These are phyloP conservation scores for Gerris lacustris DNA, from an alignment of 2,888 invertebrate genomes.

Conservation along the genomic window DNA sequence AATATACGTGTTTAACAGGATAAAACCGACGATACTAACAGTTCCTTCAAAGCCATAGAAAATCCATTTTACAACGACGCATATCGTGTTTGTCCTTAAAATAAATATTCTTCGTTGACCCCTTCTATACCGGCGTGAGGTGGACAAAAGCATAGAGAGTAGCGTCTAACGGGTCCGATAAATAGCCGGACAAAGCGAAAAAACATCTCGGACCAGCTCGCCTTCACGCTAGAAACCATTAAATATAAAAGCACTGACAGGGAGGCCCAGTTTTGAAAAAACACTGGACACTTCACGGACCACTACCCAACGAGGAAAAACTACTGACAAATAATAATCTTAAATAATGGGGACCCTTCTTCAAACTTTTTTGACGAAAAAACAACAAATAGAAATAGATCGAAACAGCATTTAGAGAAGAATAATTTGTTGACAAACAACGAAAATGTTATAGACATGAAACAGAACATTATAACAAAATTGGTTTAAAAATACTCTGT, in stretches of 20 bases:
- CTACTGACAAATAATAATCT: not conserved
- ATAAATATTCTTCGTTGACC: not conserved
- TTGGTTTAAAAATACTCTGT: too few relatives aligned
- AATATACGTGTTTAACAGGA: too few relatives aligned
- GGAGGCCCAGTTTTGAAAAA: not conserved
- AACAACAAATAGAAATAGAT: not conserved
- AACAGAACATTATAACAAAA: not conserved
- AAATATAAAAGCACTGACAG: not conserved
- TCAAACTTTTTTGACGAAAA: not conserved
- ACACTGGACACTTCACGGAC: not conserved
- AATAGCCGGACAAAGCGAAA: not conserved
- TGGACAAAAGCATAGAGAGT: not conserved
- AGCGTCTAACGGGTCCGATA: not conserved
- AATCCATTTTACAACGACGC: too few relatives aligned
- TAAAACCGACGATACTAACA: too few relatives aligned
- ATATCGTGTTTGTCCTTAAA: not conserved
- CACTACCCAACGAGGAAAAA: not conserved
- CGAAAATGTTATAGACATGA: not conserved
- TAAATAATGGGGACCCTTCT: not conserved
- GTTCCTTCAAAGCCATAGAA: too few relatives aligned
- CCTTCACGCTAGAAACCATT: not conserved
- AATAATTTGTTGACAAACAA: not conserved
- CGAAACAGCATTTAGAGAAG: not conserved
- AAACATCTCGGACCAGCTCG: not conserved
- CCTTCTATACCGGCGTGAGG: not conserved